Base-by-base conservation (phyloP, 2,797 vertebrate genomes). In the Hafferia zeledoni region DNA sequence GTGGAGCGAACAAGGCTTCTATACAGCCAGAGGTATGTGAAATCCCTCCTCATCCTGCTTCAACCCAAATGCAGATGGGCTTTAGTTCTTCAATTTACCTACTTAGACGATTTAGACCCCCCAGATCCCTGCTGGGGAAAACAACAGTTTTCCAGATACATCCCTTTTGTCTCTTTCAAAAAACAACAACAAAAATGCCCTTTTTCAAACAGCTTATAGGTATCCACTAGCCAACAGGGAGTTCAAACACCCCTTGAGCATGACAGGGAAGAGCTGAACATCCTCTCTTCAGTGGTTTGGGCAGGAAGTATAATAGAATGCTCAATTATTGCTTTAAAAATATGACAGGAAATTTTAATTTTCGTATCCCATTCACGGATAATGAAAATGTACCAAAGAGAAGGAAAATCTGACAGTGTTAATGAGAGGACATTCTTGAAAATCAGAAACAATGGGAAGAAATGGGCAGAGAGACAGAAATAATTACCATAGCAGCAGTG, bases 401-500 rank as follows among this genome's bases (percentile, higher is more conserved):
- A 93, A 90, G 84, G 59, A 77, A 94, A 83, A 92, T 83, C 47
- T 96, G 83, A 63, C 76, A 93, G 88, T 82, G 82, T 92, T 70
- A 85, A 94, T 85, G 91, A 89, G 39, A 91, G 67, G 90, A 91
- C 94, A 96, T 90, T 69, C 83, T 85, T 80, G 91, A 94, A 95
- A 87, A 60, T 90, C 59, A 91, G 74, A 94, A 96, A 94, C 91
- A 92, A 94, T 93, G 67, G 84, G 70, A 93, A 94, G 61, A 39
- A 90, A 84, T 61, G 87, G 87, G 90, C 77, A 90, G 76, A 89
- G 78, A 95, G 70, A 81, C 67, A 92, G 74, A 89, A 83, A 74
- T 94, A 83, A 91, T 81, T 89, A 85, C 44, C 68, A 23, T 7
- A 71, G 81, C 81, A 77, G 82, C 77, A 82, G 80, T 89, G 80